These are phyloP conservation scores for Sebastes dallii DNA, from an alignment of 2,797 vertebrate genomes.

Conservation along the genomic window DNA sequence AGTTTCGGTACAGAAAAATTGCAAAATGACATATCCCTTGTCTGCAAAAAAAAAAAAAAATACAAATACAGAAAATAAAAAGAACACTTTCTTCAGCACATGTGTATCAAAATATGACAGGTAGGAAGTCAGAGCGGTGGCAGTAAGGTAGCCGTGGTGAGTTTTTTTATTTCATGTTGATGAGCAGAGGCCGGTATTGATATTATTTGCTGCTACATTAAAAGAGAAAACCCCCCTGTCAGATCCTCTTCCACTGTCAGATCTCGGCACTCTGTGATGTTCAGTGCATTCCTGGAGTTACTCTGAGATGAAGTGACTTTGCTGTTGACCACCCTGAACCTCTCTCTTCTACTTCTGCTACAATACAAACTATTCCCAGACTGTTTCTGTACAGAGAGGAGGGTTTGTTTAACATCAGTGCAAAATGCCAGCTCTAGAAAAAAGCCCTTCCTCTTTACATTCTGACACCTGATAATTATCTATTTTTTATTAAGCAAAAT, in stretches of 20 bases:
- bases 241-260: conserved; percentile 50
- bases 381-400: not conserved
- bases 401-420: not conserved
- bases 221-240: conserved; percentile 37
- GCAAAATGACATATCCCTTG: conserved; percentile 81
- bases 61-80: conserved; percentile 62
- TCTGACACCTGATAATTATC: not conserved
- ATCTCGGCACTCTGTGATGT: conserved; percentile 41
- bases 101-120: conserved; percentile 26
- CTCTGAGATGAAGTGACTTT: conserved; percentile 27
- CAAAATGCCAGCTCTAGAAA: not conserved
- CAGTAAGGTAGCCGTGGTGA: conserved; percentile 37
- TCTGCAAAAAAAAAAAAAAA: conserved; percentile 77
- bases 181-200: not conserved
- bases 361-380: not conserved
- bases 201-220: conserved; percentile 13
- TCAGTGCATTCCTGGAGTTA: conserved; percentile 47
- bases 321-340: conserved; percentile 34
- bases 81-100: conserved; percentile 66
- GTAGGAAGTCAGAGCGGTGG: conserved; percentile 22
- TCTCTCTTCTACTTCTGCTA: not conserved
- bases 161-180: not conserved
- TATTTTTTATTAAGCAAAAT: not conserved
- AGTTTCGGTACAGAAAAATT: conserved; percentile 92
- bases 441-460: not conserved